Percentiles rank a stretch among this genome's conserved stretches.
Evolutionary conservation across 1,140 invertebrate genomes (phyloP).

Genomic region (Caenorhabditis briggsae): DNA sequence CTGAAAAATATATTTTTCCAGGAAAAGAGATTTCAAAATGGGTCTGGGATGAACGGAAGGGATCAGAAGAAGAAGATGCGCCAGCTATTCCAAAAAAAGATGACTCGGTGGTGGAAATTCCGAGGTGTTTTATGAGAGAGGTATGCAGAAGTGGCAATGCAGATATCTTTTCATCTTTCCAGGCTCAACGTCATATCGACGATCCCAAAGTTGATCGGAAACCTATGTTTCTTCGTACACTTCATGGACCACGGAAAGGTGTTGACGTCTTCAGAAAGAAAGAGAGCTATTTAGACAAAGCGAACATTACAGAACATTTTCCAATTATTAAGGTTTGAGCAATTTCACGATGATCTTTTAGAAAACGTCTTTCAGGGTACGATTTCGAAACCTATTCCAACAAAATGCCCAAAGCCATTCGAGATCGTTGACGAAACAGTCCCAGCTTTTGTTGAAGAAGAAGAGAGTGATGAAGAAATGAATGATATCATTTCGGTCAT

Average conservation of each 20-base stretch:
- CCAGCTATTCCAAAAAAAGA: neutral
- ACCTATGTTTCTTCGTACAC: neutral
- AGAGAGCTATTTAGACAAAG: neutral
- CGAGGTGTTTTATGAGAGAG: slow-evolving; percentile 8
- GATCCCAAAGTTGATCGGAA: neutral
- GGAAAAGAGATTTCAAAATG: slow-evolving; percentile 24
- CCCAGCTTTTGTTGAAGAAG: neutral
- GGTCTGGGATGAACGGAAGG: slow-evolving; percentile 24
- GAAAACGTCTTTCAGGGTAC: neutral
- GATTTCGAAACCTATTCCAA: neutral
- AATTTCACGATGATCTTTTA: neutral
- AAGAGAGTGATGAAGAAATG: neutral
- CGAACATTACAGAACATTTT: slow-evolving; percentile 1
- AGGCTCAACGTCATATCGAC: neutral
- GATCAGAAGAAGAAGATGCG: slow-evolving; percentile 8
- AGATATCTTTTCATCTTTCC: too few species aligned
- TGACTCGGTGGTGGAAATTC: slow-evolving; percentile 32
- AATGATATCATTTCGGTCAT: neutral
- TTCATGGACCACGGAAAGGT: slow-evolving; percentile 7
- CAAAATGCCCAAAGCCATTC: neutral
- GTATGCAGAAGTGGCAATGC: neutral
- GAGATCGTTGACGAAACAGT: neutral
- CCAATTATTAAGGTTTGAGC: neutral
- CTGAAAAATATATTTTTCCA: neutral
- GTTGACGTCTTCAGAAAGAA: neutral